phyloP scores from a whole-genome alignment of 1,140 invertebrate genomes.

The Eciton burchellii region DNA sequence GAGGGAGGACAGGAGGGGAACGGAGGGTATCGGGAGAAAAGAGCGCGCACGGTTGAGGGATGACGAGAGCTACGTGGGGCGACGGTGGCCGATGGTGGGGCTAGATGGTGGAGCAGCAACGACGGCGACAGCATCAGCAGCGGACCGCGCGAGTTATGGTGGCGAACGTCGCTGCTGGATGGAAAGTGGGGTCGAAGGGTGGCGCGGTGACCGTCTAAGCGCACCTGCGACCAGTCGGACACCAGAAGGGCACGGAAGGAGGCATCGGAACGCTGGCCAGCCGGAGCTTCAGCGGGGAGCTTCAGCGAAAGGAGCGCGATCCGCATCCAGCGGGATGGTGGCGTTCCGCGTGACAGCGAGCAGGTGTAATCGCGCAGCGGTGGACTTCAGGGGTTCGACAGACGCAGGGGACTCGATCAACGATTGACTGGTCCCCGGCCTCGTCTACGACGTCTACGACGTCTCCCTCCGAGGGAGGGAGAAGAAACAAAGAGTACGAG shows the following conservation, averaged over 20 bases:
- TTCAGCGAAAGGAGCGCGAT: not conserved
- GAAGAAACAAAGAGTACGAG: not conserved
- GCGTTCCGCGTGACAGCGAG: not conserved
- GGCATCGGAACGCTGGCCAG: too few species aligned
- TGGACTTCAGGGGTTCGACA: not conserved
- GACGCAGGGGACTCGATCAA: slow-evolving; percentile 24
- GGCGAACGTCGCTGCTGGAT: slow-evolving; percentile 59
- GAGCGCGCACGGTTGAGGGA: slow-evolving; percentile 61
- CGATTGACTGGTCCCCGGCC: slow-evolving; percentile 10
- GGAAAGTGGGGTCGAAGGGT: slow-evolving; percentile 71
- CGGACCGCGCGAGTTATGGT: slow-evolving; percentile 63
- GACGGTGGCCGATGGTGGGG: slow-evolving; percentile 60
- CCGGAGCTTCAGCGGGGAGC: too few species aligned
- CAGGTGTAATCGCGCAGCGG: not conserved
- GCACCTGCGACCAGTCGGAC: slow-evolving; percentile 56
- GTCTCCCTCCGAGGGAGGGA: not conserved
- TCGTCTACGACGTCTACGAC: not conserved
- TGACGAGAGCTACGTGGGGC: slow-evolving; percentile 60
- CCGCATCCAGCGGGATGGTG: not conserved
- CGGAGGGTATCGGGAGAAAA: slow-evolving; percentile 53
- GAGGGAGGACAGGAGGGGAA: slow-evolving; percentile 37
- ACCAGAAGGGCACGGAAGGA: slow-evolving; percentile 35
- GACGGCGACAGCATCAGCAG: slow-evolving; percentile 15
- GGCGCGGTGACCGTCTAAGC: slow-evolving; percentile 68
- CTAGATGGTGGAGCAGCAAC: slow-evolving; percentile 34